Base-by-base conservation (phyloP, 1,140 invertebrate genomes). In the Maconellicoccus hirsutus region DNA sequence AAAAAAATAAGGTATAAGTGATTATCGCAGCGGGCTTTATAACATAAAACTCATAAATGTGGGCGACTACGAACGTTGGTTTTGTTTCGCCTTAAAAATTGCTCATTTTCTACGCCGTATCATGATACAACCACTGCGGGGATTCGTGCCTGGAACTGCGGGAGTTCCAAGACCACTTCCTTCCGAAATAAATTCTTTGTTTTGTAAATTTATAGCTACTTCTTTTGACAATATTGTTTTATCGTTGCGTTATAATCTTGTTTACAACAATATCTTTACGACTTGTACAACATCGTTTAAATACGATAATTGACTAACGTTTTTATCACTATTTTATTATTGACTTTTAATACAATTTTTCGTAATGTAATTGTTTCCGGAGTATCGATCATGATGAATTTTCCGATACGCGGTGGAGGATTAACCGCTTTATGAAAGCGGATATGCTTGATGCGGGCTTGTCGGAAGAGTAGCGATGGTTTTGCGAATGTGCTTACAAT, bases 111-210 rank as follows among this genome's bases (percentile, higher is more conserved):
- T 25, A 23, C 19, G 61, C 21, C 19, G 19, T 66, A 66, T 66
- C 61, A 26, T 25, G 61, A 66, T 66, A 25, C 10, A 26, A 66
- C 19, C 61, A 22, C 61, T 8, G 25, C 61, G 61, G 61, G 61
- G 61, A 66, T 66, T 66, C 61, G 61, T 66, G 61, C 22, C 61
- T 26, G 61, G 8, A 66, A 26, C 61, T 12, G 25, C 25, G 61
- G 61, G 61, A 14, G 61, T 66, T 25, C 61, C 22, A 12, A 66
- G 25, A 66, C 61, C 61, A 66, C 61, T 66, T 66, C 61, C 61
- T 66, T 66, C 61, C 61, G 61, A 66, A 66, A 66, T 66, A 66
- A 66, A 66, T 66, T 66, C 61, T 66, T 66, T 66, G 61, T 66
- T 66, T 66, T 66, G 61, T 66, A 26, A 66, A 66, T 66, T 66